Evolutionary conservation across 1,140 invertebrate species (phyloP), one percentile per base, ranked within the genome.

Genomic region (Diuraphis noxia): DNA sequence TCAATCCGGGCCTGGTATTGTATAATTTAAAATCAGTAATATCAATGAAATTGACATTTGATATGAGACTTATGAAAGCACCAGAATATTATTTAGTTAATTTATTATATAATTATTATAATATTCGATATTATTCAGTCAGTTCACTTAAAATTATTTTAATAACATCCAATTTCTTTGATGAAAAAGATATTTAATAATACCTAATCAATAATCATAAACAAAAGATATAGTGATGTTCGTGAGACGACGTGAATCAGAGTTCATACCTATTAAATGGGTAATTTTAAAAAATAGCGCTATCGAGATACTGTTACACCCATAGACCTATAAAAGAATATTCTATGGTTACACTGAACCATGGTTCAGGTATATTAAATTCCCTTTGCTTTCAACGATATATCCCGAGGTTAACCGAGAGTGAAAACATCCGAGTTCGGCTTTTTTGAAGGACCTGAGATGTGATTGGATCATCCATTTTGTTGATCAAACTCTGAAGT

Each of bases 401-500:
- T 19, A 23, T 82, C 43, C 77, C 89, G 89, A 91, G 89, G 46
- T 81, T 49, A 91, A 46, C 89, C 89, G 89, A 91, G 38, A 81
- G 77, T 82, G n/a, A 40, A 82, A 81, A 82, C 72, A 81, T 81
- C 43, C 23, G 72, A 81, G 72, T 52, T 79, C 77, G 72, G 89
- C 77, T 38, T 81, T 88, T 79, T 81, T 79, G 89, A 91, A 91
- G 89, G 89, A 91, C 89, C 88, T 30, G 88, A 38, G 43, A 82
- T 52, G 77, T 91, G 89, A 91, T 91, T 91, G 89, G 89, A 91
- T 91, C 89, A 46, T 46, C 89, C 89, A 91, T 91, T 91, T 91
- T 91, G 89, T 91, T 91, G 89, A 91, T 91, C 89, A 91, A 79
- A 91, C 72, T 52, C 77, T n/a, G 89, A 91, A 91, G 89, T 91